Conservation (phyloP, 2,797 vertebrate genomes). For the Enteromius radiatus region DNA sequence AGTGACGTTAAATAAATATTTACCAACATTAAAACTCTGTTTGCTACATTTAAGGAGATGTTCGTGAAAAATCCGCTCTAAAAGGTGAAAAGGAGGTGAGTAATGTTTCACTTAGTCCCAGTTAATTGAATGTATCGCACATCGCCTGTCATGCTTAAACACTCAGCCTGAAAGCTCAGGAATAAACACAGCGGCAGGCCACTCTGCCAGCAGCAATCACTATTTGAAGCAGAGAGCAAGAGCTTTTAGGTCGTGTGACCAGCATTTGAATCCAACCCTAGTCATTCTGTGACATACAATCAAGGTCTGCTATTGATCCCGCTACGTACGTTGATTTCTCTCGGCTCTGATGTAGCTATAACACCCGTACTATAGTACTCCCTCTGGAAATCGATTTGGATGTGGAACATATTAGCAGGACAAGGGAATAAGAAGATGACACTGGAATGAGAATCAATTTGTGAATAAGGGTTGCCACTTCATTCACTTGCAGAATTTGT, state of each 20-base stretch:
- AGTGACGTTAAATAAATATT: constrained; percentile 19
- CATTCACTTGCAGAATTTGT: constrained; percentile 54
- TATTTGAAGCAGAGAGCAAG: constrained; percentile 41
- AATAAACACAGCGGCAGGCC: constrained; percentile 48
- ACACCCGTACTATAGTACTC: constrained; percentile 45
- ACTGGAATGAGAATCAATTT: constrained; percentile 38
- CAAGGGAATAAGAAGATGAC: constrained; percentile 19
- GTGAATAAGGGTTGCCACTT: constrained; percentile 54
- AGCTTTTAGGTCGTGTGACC: constrained; percentile 41
- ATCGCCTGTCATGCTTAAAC: constrained; percentile 41
- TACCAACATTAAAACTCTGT: constrained; percentile 13
- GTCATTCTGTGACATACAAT: constrained; percentile 57
- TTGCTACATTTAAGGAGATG: constrained; percentile 36
- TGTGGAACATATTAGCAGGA: constrained; percentile 36
- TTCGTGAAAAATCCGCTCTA: constrained; percentile 11
- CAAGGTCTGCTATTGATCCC: constrained; percentile 60
- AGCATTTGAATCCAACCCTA: constrained; percentile 58
- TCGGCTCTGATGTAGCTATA: constrained; percentile 47
- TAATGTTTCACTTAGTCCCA: constrained; percentile 47
- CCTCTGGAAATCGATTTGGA: constrained; percentile 28
- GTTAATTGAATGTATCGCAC: constrained; percentile 48
- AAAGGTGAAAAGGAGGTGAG: constrained; percentile 40
- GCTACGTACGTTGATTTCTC: constrained; percentile 46
- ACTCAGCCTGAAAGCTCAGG: constrained; percentile 46
- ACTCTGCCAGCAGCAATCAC: constrained; percentile 55